Conservation (phyloP, 2,888 invertebrate species). For the Electrophaes corylata region DNA sequence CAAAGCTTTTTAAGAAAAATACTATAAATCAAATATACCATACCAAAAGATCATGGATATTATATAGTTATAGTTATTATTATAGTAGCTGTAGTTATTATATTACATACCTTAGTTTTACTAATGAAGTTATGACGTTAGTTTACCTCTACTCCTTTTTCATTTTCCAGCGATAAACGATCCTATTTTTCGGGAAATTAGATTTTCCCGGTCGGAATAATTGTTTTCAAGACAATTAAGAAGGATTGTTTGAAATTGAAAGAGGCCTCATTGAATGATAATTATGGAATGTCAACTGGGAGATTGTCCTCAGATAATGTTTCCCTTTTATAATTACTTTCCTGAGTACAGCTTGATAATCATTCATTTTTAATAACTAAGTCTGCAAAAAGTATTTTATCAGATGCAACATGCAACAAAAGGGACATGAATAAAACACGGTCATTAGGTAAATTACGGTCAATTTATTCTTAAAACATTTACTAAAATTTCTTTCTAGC, state of each 20-base stretch:
- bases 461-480: too few species aligned
- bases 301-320: slow-evolving; percentile 33
- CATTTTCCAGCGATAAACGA: slow-evolving; percentile 2
- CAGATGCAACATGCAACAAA: background rate
- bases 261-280: slow-evolving; percentile 33
- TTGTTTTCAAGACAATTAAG: slow-evolving; percentile 21
- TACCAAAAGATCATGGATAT: too few species aligned
- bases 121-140: background rate
- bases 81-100: too few species aligned
- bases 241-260: background rate
- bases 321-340: slow-evolving; percentile 32
- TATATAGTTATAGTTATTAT: too few species aligned
- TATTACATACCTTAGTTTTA: too few species aligned
- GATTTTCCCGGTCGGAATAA: slow-evolving; percentile 12
- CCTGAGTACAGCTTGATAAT: background rate
- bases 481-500: too few species aligned
- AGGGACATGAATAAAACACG: background rate
- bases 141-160: background rate
- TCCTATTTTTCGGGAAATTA: slow-evolving; percentile 8
- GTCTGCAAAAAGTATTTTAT: background rate
- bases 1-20: background rate
- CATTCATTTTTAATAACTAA: slow-evolving; percentile 6
- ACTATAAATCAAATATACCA: too few species aligned
- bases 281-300: slow-evolving; percentile 40
- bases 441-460: too few species aligned